phyloP scores from a whole-genome alignment of 2,888 invertebrate species.

The Dolichomitus sp. region DNA sequence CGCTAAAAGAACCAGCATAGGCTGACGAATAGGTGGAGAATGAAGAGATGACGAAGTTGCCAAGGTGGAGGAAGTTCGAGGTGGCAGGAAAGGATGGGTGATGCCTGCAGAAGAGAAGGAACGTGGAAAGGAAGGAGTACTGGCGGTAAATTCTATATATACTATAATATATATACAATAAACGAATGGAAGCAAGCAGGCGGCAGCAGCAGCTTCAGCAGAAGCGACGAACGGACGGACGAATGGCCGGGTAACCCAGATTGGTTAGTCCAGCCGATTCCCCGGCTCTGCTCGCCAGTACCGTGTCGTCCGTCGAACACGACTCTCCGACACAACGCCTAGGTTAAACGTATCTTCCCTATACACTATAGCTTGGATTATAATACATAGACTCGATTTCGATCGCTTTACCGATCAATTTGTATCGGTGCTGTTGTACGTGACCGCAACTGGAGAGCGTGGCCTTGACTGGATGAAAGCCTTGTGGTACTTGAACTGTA shows the following conservation, averaged over 20 bases:
- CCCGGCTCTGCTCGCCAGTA: conserved; percentile 81
- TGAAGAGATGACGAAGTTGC: conserved; percentile 31
- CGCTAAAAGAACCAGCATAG: not conserved
- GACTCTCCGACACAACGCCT: conserved; percentile 72
- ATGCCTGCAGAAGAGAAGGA: conserved; percentile 19
- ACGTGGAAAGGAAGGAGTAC: conserved; percentile 56
- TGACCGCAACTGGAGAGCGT: conserved; percentile 37
- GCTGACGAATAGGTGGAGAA: conserved; percentile 5
- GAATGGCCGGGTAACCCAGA: conserved; percentile 86
- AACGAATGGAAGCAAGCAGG: conserved; percentile 53
- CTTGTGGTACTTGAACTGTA: conserved; percentile 51
- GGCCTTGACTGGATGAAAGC: conserved; percentile 59
- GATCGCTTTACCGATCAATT: conserved; percentile 10
- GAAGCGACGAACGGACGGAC: conserved; percentile 79
- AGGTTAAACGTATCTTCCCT: conserved; percentile 38
- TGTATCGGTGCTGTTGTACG: conserved; percentile 39
- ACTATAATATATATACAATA: conserved; percentile 25
- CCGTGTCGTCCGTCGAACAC: conserved; percentile 82
- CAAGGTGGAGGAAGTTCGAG: conserved; percentile 48
- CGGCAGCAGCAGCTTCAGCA: conserved; percentile 58
- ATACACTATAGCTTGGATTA: not conserved
- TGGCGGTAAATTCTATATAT: conserved; percentile 54
- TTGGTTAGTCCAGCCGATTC: conserved; percentile 83
- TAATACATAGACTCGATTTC: conserved; percentile 15
- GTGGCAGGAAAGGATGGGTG: conserved; percentile 43